A percentile compares a stretch with the other conserved stretches of the same genome.
Conservation (phyloP, 2,797 vertebrate species). For the Syngnathus rostellatus region DNA sequence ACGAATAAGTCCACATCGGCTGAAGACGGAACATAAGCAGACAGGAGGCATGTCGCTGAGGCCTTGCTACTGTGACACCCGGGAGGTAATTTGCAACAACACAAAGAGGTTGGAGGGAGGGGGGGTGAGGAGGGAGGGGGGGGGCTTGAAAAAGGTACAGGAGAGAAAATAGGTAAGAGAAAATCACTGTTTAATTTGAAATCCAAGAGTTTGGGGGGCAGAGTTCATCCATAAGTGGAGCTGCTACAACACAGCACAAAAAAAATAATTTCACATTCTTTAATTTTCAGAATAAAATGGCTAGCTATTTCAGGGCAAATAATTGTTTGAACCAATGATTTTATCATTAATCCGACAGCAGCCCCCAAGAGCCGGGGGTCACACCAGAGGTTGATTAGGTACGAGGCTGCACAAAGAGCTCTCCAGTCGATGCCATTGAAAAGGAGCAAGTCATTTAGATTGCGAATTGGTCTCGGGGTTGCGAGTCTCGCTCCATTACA, state of each 20-base stretch:
- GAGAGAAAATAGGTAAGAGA: constrained; percentile 61
- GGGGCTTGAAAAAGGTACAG: constrained; percentile 27
- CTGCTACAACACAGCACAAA: constrained; percentile 72
- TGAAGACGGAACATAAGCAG: constrained; percentile 28
- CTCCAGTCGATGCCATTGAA: constrained; percentile 97
- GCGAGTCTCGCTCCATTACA: constrained; percentile 99
- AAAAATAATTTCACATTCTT: constrained; percentile 94
- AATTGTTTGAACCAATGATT: constrained; percentile 99
- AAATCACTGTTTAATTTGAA: constrained; percentile 69
- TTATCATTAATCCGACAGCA: constrained; percentile 96
- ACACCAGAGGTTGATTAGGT: constrained; percentile 99
- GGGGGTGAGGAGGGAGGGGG: too few relatives aligned
- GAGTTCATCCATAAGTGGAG: constrained; percentile 90
- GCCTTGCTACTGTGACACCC: constrained; percentile 56
- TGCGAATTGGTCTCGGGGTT: constrained; percentile 98
- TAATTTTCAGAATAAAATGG: constrained; percentile 97
- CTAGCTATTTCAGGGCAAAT: constrained; percentile 98
- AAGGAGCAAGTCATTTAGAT: constrained; percentile 99
- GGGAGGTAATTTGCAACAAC: constrained; percentile 49
- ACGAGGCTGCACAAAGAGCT: constrained; percentile 96
- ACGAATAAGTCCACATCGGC: constrained; percentile 15
- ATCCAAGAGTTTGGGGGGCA: constrained; percentile 72
- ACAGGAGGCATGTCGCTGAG: constrained; percentile 35
- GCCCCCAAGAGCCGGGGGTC: constrained; percentile 96
- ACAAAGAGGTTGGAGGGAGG: neutral